Evolutionary conservation across 2,797 vertebrate species (phyloP), one percentile per base, ranked within the genome.

Genomic region (Pristis pectinata): DNA sequence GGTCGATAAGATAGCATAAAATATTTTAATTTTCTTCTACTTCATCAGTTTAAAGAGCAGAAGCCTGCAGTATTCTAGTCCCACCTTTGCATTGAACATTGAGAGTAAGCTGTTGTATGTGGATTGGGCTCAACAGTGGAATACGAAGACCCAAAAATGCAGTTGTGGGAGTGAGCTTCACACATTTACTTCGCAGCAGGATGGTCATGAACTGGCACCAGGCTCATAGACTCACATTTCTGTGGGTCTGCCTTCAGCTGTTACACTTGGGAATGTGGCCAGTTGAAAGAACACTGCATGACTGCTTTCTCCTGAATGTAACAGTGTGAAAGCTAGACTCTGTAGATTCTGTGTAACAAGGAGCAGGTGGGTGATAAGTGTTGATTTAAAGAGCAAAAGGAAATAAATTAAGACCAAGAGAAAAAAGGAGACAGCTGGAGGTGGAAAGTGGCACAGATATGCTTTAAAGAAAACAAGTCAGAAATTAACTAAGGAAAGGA

Each of bases 381-480:
- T n/a, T 64, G 59, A 91, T 61, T 91, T 91, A 74, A 93, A 49
- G 41, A 74, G 41, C 67, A 74, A 53, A 53, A 74, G 44, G 30
- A 93, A 93, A 93, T 41, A 74, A 93, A 93, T 74, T 93, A 67
- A 53, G 92, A 93, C 41, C 41, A 34, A 93, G 37, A 74, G 10
- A 74, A 30, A 72, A 61, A 93, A 93, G 44, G 49, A 74, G 72
- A 53, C 92, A 74, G 70, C 70, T 93, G 37, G 67, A 74, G 44
- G 0, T 34, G 92, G 59, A 74, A 49, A 74, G 72, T 27, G 19
- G 92, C 1, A 49, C 44, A 93, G 74, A 37, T 44, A 44, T 30
- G 27, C 37, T 49, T 74, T 53, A 30, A 93, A 49, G 37, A 13
- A 72, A 74, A 15, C n/a, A 41, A 91, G 59, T 91, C 59, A 41